Conservation (phyloP, 2,113 vertebrate genomes). For the Platichthys stellatus region DNA sequence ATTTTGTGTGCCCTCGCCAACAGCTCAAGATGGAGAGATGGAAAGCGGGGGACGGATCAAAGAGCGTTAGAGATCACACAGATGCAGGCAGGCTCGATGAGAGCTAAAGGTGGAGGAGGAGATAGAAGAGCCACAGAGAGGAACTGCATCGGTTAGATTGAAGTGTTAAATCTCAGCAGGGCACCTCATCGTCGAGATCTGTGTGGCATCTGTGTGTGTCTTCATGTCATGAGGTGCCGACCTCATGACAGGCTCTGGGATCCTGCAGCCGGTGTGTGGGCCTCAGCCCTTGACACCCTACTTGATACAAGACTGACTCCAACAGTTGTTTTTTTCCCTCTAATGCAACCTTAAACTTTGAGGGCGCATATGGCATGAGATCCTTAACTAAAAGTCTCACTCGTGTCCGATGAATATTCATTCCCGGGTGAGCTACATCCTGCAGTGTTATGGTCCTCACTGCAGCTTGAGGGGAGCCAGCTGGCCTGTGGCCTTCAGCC, state of each 20-base stretch:
- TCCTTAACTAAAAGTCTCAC: conserved; percentile 32
- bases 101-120: conserved; percentile 69
- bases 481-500: conserved; percentile 51
- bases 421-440: conserved; percentile 27
- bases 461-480: conserved; percentile 52
- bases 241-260: conserved; percentile 17
- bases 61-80: conserved; percentile 63
- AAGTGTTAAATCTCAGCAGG: conserved; percentile 72
- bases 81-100: conserved; percentile 40
- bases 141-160: conserved; percentile 53
- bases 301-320: conserved; percentile 38
- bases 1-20: conserved; percentile 59
- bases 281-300: conserved; percentile 37
- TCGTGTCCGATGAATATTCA: conserved; percentile 36
- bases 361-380: conserved; percentile 4
- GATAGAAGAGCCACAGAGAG: conserved; percentile 49
- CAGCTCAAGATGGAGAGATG: conserved; percentile 51
- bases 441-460: conserved; percentile 42
- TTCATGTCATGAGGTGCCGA: conserved; percentile 52
- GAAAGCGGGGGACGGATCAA: conserved; percentile 56
- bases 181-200: conserved; percentile 60
- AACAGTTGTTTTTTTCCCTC: conserved; percentile 19
- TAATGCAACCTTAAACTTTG: conserved; percentile 28
- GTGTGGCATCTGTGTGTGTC: conserved; percentile 42
- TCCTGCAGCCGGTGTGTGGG: conserved; percentile 70